A percentile compares a stretch with the other conserved stretches of the same genome.
phyloP scores from a whole-genome alignment of 2,888 invertebrate genomes.

The Chrysolina oricalcia region DNA sequence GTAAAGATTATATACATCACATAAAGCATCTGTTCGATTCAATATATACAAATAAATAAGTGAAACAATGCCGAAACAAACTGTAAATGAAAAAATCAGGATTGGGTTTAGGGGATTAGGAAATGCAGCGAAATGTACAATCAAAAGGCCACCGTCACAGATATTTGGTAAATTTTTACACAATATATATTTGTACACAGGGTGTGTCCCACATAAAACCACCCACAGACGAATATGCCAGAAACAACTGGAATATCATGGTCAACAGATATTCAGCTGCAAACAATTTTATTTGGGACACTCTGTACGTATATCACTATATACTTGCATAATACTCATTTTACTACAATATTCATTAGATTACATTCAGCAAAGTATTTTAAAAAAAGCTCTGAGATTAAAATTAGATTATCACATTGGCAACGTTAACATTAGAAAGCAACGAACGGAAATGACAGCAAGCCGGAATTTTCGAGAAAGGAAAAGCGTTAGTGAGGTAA shows the following conservation, averaged over 20 bases:
- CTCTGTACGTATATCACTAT: conserved; percentile 19
- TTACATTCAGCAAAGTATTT: conserved; percentile 42
- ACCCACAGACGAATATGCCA: background rate
- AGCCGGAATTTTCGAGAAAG: conserved; percentile 28
- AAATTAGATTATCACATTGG: conserved; percentile 46
- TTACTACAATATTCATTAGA: conserved; percentile 43
- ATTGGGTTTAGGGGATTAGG: conserved; percentile 27
- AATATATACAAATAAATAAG: conserved; percentile 67
- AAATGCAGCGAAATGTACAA: conserved; percentile 49
- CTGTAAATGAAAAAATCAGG: conserved; percentile 41
- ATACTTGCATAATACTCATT: conserved; percentile 36
- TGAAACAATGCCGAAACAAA: conserved; percentile 48
- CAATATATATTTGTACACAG: conserved; percentile 26
- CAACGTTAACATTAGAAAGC: conserved; percentile 27
- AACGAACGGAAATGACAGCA: conserved; percentile 26
- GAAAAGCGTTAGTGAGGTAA: conserved; percentile 28
- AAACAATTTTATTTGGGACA: background rate
- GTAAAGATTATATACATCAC: conserved; percentile 68
- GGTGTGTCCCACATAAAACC: background rate
- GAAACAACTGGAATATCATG: background rate
- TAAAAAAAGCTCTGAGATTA: conserved; percentile 42
- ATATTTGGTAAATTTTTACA: conserved; percentile 55
- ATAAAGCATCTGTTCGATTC: conserved; percentile 60
- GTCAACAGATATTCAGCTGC: background rate
- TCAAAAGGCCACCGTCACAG: conserved; percentile 59